Evolutionary conservation across 2,888 invertebrate species (phyloP).

Genomic region (Apotomis betuletana): DNA sequence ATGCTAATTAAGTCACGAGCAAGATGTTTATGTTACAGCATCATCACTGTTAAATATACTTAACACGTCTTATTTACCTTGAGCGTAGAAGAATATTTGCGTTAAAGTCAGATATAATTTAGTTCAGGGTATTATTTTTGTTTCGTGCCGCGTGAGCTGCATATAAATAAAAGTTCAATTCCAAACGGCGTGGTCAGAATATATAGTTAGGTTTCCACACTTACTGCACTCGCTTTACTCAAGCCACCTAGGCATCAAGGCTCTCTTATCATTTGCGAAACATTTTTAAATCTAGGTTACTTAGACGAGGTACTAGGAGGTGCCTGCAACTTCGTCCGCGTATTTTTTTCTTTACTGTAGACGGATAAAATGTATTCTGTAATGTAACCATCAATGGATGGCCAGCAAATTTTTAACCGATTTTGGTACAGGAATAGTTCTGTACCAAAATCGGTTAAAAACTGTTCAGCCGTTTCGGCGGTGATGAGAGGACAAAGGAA

Average conservation of each 20-base stretch:
- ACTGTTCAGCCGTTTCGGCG: too few species aligned
- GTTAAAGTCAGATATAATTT: slow-evolving; percentile 1
- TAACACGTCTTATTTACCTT: not conserved
- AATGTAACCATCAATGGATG: too few species aligned
- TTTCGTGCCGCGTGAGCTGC: not conserved
- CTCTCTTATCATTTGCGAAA: slow-evolving; percentile 15
- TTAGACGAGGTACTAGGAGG: not conserved
- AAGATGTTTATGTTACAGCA: too few species aligned
- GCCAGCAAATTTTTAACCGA: too few species aligned
- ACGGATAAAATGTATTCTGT: too few species aligned
- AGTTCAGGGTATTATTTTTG: slow-evolving; percentile 8
- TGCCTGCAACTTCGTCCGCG: too few species aligned
- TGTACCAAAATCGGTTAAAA: too few species aligned
- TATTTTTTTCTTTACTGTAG: too few species aligned
- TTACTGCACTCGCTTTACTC: slow-evolving; percentile 9
- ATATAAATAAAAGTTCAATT: slow-evolving; percentile 9
- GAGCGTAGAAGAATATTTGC: not conserved
- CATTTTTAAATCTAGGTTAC: slow-evolving; percentile 14
- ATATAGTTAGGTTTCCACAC: slow-evolving; percentile 10
- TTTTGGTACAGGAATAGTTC: too few species aligned
- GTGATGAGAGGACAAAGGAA: too few species aligned
- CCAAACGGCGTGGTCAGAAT: slow-evolving; percentile 23
- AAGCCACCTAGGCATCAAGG: slow-evolving; percentile 26
- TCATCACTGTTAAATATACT: not conserved
- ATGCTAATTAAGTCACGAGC: too few species aligned